Evolutionary conservation across 1,140 invertebrate species (phyloP), one percentile per base, ranked within the genome.

Genomic region (Tyrophagus putrescentiae): DNA sequence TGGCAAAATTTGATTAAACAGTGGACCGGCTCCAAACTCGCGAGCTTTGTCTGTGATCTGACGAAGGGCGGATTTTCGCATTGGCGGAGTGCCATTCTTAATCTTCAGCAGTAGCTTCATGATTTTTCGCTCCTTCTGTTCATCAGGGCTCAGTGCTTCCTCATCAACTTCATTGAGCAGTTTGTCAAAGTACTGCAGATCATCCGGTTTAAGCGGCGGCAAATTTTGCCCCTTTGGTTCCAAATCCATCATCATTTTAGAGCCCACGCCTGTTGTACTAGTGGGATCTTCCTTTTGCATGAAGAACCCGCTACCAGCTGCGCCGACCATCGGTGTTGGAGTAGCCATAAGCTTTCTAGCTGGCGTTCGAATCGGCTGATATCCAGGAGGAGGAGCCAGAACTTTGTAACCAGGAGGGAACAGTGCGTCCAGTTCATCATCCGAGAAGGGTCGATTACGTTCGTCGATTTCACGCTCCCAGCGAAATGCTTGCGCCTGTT

Each of bases 151-250:
- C 16, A 98, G 76, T 0, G 83, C 76, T 68, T 97, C 92, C 75
- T 99, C 95, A 72, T 99, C 95, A 7, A 99, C 93, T 71, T 99
- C 95, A 33, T 95, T 81, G 44, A 99, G 74, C 29, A 99, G 75
- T 76, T 98, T 98, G 72, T 99, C 95, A 74, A 99, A 99, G 76
- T 99, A 98, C 73, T 99, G 96, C 27, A 96, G 91, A 77, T 99
- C 96, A 75, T 99, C 96, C 0, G 95, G 95, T 72, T 99, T 99
- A 80, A 99, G 85, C 70, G 98, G 93, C 18, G 96, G 95, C 56
- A 99, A 76, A 76, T 98, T 96, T 33, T 80, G 82, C 45, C 79
- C 80, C 72, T 96, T 95, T 0, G 95, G 95, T 72, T 99, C 95
- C 70, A 92, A 90, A 68, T 98, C 94, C 48, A 95, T 80, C 69